Base-by-base conservation (phyloP, 2,888 invertebrate species). In the Aphidoletes aphidimyza region DNA sequence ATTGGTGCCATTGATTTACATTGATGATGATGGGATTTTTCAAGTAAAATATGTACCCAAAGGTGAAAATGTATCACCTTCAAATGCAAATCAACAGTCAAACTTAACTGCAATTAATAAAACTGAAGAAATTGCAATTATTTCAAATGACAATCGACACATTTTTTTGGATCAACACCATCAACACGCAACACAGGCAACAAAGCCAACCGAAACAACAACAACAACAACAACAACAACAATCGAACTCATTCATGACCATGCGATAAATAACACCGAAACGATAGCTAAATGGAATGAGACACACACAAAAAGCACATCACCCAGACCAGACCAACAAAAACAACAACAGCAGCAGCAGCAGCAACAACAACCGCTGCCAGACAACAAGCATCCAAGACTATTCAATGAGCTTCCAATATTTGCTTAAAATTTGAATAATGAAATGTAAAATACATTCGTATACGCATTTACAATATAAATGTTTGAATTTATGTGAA, bases 341-440 rank as follows among this genome's bases (percentile, higher is more conserved):
- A 39, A 39, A 39, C 39, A 39, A 11, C 36, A 81, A 22, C n/a
- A 1, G 37, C 22, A 37, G 81, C 36, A 81, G 19, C 81, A 81
- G 19, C 6, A 81, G 6, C 37, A 81, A 22, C 81, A 34, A 19
- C 34, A 78, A 19, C 34, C 34, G 34, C 78, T 2, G 36, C 5
- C 78, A 81, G 37, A 37, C n/a, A 6, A 36, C 3, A 78, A 78
- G 17, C 34, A 36, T 6, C 78, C 78, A 36, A 78, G 36, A 36
- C 78, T 36, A 19, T 78, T 78, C 78, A 36, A 78, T 37, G 81
- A n/a, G 5, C 81, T 6, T 37, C 81, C 39, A 81, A 37, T 81
- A 81, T 81, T 81, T 81, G 37, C 37, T 81, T 81, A 37, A 81
- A 81, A 81, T 81, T 81, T 81, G 6, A 81, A 81, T 37, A 37